phyloP scores from a whole-genome alignment of 2,113 vertebrate genomes.

The Grantiella picta region DNA sequence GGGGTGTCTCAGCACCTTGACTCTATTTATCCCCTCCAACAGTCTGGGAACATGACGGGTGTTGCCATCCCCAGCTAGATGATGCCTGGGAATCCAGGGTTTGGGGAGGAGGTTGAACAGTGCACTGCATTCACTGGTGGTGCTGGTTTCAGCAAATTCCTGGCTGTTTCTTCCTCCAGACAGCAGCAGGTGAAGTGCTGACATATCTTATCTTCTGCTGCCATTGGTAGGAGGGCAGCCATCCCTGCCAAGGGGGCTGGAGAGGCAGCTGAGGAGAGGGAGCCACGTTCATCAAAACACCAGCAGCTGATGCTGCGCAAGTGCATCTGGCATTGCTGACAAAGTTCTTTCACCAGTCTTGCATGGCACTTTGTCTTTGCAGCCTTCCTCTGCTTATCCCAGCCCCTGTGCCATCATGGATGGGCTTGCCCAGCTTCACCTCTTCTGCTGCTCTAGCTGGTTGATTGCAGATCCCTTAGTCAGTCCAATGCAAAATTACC shows the following conservation, averaged over 20 bases:
- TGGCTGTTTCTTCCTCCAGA: neutral
- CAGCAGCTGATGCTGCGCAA: rapidly evolving
- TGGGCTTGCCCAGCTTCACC: neutral
- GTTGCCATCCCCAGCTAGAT: neutral
- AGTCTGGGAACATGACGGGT: rapidly evolving
- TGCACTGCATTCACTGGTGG: rapidly evolving
- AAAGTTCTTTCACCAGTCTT: neutral
- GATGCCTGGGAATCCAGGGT: neutral
- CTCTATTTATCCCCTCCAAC: neutral
- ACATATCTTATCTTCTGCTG: neutral
- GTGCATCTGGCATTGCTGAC: neutral
- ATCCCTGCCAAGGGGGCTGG: neutral
- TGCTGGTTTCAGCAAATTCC: neutral
- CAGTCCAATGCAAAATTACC: neutral
- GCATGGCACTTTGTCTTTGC: neutral
- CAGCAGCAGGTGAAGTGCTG: neutral
- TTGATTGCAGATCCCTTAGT: neutral
- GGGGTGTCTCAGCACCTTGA: neutral
- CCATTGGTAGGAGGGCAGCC: neutral
- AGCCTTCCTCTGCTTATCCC: neutral
- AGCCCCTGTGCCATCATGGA: neutral
- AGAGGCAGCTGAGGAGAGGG: neutral
- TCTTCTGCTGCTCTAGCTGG: neutral
- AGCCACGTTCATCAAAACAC: neutral
- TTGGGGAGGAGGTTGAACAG: neutral